phyloP scores from a whole-genome alignment of 2,113 vertebrate genomes.

The Pseudorhombus dupliciocellatus region DNA sequence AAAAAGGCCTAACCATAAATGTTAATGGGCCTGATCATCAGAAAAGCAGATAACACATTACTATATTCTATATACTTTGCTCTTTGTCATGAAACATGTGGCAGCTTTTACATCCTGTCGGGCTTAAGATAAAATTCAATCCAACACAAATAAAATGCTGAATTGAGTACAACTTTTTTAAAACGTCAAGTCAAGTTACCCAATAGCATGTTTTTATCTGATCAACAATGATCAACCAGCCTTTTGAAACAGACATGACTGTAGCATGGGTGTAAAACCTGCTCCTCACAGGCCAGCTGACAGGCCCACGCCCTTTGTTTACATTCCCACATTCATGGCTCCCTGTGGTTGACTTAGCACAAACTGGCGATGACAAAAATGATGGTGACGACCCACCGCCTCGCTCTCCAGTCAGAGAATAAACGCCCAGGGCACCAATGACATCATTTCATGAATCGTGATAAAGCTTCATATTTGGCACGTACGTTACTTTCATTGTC shows the following conservation, averaged over 20 bases:
- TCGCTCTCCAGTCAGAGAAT: conserved; percentile 5
- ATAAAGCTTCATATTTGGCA: not conserved
- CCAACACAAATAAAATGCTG: no score
- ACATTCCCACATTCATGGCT: conserved; percentile 52
- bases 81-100: no score
- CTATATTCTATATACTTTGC: no score
- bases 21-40: no score
- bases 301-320: conserved; percentile 77
- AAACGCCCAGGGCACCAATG: not conserved
- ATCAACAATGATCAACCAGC: not conserved
- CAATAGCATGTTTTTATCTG: no score
- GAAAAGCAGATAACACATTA: no score
- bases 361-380: conserved; percentile 43
- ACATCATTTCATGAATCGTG: no score
- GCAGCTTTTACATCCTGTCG: no score
- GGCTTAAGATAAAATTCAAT: no score
- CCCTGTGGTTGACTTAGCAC: conserved; percentile 71
- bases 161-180: no score
- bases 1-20: not conserved
- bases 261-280: not conserved
- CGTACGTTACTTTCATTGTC: no score
- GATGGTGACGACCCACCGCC: conserved; percentile 4
- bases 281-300: conserved; percentile 49
- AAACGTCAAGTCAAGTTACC: no score
- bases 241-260: not conserved